phyloP scores from a whole-genome alignment of 2,113 vertebrate species.

The Chauna torquata region DNA sequence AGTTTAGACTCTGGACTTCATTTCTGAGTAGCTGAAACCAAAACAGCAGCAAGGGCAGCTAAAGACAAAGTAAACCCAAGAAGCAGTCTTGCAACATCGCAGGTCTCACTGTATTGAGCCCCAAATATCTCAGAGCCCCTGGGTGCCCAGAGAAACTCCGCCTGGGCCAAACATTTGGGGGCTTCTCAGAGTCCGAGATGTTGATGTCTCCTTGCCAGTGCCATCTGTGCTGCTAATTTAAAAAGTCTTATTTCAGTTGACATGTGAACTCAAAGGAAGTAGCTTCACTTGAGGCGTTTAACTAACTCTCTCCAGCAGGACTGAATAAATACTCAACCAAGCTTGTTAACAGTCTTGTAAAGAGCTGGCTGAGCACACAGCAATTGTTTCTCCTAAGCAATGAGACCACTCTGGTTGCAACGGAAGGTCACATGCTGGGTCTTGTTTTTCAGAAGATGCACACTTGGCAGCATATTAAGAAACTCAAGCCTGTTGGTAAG shows the following conservation, averaged over 20 bases:
- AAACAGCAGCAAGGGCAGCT: neutral
- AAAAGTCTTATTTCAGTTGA: constrained; percentile 33
- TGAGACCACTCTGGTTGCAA: neutral
- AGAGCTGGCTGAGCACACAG: neutral
- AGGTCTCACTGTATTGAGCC: neutral
- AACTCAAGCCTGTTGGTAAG: neutral
- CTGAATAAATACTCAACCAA: constrained; percentile 6
- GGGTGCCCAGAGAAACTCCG: neutral
- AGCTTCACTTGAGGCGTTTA: constrained; percentile 30
- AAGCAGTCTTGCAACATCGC: neutral
- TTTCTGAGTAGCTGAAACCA: neutral
- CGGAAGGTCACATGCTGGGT: neutral
- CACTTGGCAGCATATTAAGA: neutral
- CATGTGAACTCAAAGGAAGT: neutral
- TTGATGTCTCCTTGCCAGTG: neutral
- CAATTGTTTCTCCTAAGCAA: constrained; percentile 1
- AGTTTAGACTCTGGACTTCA: neutral
- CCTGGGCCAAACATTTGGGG: neutral
- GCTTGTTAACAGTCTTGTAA: constrained; percentile 2
- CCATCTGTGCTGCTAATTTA: constrained; percentile 35
- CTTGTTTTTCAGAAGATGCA: neutral
- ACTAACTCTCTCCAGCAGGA: constrained; percentile 18
- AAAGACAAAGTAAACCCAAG: neutral
- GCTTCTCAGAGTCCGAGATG: neutral
- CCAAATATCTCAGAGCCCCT: neutral